phyloP scores from a whole-genome alignment of 2,113 vertebrate species.

The Pundamilia nyererei region DNA sequence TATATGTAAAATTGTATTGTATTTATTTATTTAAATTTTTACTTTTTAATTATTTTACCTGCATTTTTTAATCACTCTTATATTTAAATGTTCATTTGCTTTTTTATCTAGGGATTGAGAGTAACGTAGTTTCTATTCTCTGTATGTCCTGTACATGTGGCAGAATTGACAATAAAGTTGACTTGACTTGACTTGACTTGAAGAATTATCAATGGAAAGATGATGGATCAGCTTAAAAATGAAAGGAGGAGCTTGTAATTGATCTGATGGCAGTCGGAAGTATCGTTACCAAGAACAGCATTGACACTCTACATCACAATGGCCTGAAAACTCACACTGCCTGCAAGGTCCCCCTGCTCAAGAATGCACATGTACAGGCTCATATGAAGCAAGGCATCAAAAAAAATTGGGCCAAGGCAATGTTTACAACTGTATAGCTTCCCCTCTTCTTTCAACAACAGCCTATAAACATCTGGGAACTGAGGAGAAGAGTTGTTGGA shows the following conservation, averaged over 20 bases:
- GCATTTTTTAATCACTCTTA: no score
- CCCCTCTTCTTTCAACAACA: background rate
- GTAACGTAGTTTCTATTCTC: no score
- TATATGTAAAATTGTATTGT: no score
- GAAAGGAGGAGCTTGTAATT: background rate
- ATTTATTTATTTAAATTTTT: no score
- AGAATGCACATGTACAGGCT: background rate
- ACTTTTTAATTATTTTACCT: no score
- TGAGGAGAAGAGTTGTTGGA: background rate
- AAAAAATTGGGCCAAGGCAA: background rate
- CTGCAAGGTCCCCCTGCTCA: background rate
- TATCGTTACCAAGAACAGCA: background rate
- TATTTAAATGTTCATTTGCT: no score
- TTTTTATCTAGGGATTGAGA: no score
- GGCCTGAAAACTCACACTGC: background rate
- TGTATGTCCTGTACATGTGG: no score
- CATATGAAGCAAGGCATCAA: rapidly evolving
- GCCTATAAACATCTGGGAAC: background rate
- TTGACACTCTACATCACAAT: background rate
- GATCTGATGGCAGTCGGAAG: background rate
- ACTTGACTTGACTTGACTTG: no score
- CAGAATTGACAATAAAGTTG: no score
- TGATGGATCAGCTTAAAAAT: background rate
- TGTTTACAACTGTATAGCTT: background rate
- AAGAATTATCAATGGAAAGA: background rate